A percentile compares a stretch with the other conserved stretches of the same genome.
These are phyloP conservation scores for Callospermophilus lateralis DNA, from an alignment of 2,113 vertebrate species.

Conservation along the genomic window DNA sequence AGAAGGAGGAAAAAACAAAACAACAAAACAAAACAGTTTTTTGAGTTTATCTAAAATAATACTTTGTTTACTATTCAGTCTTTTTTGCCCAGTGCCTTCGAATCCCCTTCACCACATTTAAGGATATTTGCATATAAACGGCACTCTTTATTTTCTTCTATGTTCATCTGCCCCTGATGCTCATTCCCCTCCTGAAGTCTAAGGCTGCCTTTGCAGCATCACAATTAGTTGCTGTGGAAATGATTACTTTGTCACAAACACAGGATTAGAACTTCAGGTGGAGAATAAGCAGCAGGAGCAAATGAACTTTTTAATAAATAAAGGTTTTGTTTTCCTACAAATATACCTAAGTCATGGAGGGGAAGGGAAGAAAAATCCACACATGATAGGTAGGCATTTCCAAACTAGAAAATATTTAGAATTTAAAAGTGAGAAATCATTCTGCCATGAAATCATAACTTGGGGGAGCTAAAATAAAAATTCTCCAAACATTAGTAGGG, in stretches of 20 bases:
- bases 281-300: slow-evolving; percentile 68
- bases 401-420: slow-evolving; percentile 23
- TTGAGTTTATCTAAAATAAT: neutral
- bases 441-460: slow-evolving; percentile 33
- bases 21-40: neutral
- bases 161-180: slow-evolving; percentile 74
- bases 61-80: slow-evolving; percentile 30
- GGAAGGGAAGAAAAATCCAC: slow-evolving; percentile 24
- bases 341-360: slow-evolving; percentile 29
- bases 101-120: neutral
- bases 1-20: neutral
- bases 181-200: slow-evolving; percentile 77
- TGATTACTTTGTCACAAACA: slow-evolving; percentile 86
- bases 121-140: slow-evolving; percentile 72
- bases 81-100: neutral
- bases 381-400: neutral
- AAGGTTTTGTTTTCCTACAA: slow-evolving; percentile 71
- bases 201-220: slow-evolving; percentile 83
- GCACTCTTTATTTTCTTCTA: slow-evolving; percentile 33
- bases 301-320: slow-evolving; percentile 75
- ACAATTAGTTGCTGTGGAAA: slow-evolving; percentile 83
- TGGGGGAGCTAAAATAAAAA: neutral
- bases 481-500: neutral
- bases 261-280: slow-evolving; percentile 79
- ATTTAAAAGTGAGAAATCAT: slow-evolving; percentile 45